Base-by-base conservation (phyloP, 2,888 invertebrate species). In the Tuberolachnus salignus region DNA sequence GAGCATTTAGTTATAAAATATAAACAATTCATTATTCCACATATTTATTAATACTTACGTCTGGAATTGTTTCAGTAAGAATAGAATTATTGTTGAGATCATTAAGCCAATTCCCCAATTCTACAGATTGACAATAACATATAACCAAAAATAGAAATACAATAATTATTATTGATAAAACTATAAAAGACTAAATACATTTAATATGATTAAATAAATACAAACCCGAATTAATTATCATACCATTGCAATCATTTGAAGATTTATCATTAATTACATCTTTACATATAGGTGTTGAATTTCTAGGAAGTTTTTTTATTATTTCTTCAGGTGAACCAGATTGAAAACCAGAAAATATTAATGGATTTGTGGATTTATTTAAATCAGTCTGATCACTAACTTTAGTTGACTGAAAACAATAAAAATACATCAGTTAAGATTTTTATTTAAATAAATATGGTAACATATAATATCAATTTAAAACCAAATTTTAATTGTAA, bases 21-120 rank as follows among this genome's bases (percentile, higher is more conserved):
- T 34, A 34, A n/a, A 26, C 14, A n/a, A 34, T 6, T 49, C 6
- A n/a, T 46, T 46, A 57, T 59, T 51, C 42, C 19, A 63, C 19
- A 13, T 3, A 11, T 63, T 19, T 49, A 16, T 42, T 3, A 55
- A 66, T 57, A 75, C 75, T 75, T 59, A 75, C 75, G 19, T 75
- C 75, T 9, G 19, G 49, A 67, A 67, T 67, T 57, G 66, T 75
- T 49, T 67, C 34, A 34, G 23, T 19, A 19, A 75, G n/a, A 19
- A 67, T 23, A 16, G n/a, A 57, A 46, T 59, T 49, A 49, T 49
- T 67, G 49, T 66, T 67, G 1, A 75, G 42, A 46, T 46, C 26
- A 66, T 26, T 75, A 19, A 75, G 46, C 67, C 67, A 75, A 66
- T 46, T 75, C 4, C 19, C 46, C 11, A 75, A 44, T n/a, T 46